Evolutionary conservation across 2,113 vertebrate genomes (phyloP).

Genomic region (Cromileptes altivelis): DNA sequence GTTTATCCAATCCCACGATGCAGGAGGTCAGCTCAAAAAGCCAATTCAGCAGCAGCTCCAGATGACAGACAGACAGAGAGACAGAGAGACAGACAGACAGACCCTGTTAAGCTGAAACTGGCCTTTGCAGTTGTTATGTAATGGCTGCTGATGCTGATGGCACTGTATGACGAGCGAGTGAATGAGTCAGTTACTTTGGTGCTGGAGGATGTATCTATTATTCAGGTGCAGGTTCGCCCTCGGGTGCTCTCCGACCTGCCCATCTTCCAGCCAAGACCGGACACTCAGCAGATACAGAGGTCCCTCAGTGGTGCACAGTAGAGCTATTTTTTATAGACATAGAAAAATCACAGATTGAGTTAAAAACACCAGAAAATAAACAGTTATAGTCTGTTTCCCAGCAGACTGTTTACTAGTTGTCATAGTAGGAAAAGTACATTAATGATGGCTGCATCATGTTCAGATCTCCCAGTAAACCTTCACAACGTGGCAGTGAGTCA

Average conservation of each 20-base stretch:
- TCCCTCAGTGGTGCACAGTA: not conserved
- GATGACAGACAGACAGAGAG: not conserved
- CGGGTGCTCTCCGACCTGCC: slow-evolving; percentile 33
- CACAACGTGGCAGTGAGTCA: not conserved
- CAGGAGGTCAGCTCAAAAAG: slow-evolving; percentile 43
- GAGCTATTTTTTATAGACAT: not conserved
- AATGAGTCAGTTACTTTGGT: slow-evolving; percentile 59
- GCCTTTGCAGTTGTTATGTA: slow-evolving; percentile 70
- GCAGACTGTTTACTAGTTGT: not conserved
- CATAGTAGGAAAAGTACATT: not conserved
- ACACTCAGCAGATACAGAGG: not conserved
- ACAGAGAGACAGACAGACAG: slow-evolving; percentile 4
- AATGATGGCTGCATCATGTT: not conserved
- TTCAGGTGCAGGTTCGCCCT: slow-evolving; percentile 58
- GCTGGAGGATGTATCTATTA: slow-evolving; percentile 69
- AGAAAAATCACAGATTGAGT: not conserved
- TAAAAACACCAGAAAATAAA: not conserved
- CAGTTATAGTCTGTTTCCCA: not conserved
- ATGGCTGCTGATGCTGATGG: slow-evolving; percentile 61
- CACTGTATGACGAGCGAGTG: slow-evolving; percentile 40
- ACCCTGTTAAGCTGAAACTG: slow-evolving; percentile 39
- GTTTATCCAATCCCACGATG: slow-evolving; percentile 16
- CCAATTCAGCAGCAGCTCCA: slow-evolving; percentile 25
- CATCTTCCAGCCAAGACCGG: slow-evolving; percentile 20
- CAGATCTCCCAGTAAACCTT: too few relatives aligned